Conservation (phyloP, 37 sponge, comb jelly and placozoan species). For the Spongia lamella region DNA sequence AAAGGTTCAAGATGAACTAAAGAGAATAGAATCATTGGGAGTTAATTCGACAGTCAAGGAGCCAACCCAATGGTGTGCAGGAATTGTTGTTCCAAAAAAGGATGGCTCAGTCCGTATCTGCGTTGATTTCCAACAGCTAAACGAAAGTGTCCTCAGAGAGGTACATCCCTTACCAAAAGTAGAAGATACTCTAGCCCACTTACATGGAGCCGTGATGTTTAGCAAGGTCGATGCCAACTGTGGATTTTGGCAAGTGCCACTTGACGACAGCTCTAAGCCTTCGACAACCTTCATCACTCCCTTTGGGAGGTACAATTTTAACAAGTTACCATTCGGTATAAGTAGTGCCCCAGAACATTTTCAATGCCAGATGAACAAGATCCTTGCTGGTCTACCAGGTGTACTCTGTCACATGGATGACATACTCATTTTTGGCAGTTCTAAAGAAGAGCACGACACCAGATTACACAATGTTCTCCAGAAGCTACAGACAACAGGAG, state of each 20-base stretch:
- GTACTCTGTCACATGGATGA: no score
- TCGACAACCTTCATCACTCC: no score
- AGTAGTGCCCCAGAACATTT: no score
- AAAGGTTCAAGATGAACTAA: slow-evolving; percentile 16
- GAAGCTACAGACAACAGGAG: no score
- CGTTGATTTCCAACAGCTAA: slow-evolving; percentile 12
- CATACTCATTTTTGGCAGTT: no score
- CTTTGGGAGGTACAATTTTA: no score
- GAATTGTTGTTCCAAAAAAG: slow-evolving; percentile 37
- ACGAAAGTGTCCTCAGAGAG: slow-evolving; percentile 15
- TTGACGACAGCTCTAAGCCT: no score
- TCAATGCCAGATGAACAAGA: no score
- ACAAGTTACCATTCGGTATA: no score
- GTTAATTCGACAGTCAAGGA: slow-evolving; percentile 41
- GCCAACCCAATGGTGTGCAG: slow-evolving; percentile 51
- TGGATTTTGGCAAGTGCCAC: slow-evolving; percentile 41
- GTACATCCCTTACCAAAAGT: slow-evolving; percentile 23
- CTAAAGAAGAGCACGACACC: no score
- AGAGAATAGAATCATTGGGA: slow-evolving; percentile 16
- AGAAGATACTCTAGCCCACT: slow-evolving; percentile 33
- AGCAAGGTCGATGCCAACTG: slow-evolving; percentile 16
- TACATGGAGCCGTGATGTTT: slow-evolving; percentile 15
- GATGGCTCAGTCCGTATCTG: slow-evolving; percentile 24
- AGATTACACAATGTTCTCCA: no score
- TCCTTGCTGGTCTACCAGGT: no score